Evolutionary conservation across 64 coral and sea anemone genomes (phyloP).

Genomic region (Pocillopora damicornis): DNA sequence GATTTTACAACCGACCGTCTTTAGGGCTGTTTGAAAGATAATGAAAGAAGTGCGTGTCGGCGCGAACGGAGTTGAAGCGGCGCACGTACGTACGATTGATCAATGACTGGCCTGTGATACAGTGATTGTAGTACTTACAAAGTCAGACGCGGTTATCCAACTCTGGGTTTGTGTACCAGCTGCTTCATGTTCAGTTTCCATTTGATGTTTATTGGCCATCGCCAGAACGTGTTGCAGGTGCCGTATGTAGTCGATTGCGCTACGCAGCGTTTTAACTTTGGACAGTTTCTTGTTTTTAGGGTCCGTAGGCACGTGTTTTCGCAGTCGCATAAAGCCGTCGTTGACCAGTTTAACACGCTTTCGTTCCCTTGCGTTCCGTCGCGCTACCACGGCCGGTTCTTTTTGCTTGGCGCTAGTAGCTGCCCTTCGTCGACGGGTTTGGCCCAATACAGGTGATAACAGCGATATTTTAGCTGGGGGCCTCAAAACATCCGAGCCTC

Average conservation of each 20-base stretch:
- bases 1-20: background rate
- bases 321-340: constrained; percentile 88
- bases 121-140: constrained; percentile 73
- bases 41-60: background rate
- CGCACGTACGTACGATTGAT: constrained; percentile 10
- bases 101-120: constrained; percentile 25
- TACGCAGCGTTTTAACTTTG: constrained; percentile 99
- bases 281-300: constrained; percentile 99
- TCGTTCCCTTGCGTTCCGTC: constrained; percentile 89
- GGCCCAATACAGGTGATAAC: constrained; percentile 69
- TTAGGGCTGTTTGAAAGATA: background rate
- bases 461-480: constrained; percentile 51
- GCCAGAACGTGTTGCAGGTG: constrained; percentile 95
- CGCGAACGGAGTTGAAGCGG: background rate
- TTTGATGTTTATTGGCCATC: constrained; percentile 90
- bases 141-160: constrained; percentile 85
- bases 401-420: constrained; percentile 91
- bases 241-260: constrained; percentile 98
- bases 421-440: constrained; percentile 72
- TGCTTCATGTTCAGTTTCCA: constrained; percentile 79
- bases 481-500: constrained; percentile 60
- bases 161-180: constrained; percentile 63
- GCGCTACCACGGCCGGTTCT: constrained; percentile 95
- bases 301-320: constrained; percentile 98
- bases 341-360: constrained; percentile 97